A percentile compares a stretch with the other conserved stretches of the same genome.
These are phyloP conservation scores for Nesoenas mayeri DNA, from an alignment of 2,113 vertebrate species.

Conservation along the genomic window DNA sequence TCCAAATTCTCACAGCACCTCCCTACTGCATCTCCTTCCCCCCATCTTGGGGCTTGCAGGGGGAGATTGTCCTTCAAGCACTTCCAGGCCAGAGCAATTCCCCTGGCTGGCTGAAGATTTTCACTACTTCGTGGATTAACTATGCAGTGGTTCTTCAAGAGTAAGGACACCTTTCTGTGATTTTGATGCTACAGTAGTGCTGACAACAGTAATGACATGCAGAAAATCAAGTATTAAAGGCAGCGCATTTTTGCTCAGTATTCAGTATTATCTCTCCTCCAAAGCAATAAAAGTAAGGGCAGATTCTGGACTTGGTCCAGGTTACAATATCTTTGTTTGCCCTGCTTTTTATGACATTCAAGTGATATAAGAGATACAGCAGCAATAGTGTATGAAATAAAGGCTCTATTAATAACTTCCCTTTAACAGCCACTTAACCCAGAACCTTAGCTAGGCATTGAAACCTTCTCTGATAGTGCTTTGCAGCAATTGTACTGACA, in stretches of 20 bases:
- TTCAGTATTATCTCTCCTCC: neutral
- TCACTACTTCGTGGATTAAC: neutral
- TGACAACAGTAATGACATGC: neutral
- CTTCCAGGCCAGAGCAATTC: neutral
- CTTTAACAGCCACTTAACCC: slow-evolving; percentile 29
- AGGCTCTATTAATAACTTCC: slow-evolving; percentile 43
- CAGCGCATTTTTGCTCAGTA: neutral
- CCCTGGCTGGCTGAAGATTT: neutral
- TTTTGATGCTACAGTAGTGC: neutral
- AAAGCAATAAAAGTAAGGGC: neutral
- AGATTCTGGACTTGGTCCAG: neutral
- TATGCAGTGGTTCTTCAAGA: neutral
- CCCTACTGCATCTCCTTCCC: fast-evolving
- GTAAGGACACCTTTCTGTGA: neutral
- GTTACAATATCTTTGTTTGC: neutral
- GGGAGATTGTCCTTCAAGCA: neutral
- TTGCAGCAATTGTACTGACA: neutral
- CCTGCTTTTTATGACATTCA: neutral
- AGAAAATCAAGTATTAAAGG: neutral
- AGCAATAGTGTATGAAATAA: neutral
- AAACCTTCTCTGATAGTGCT: neutral
- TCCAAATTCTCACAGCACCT: neutral
- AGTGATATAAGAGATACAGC: neutral
- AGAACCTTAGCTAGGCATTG: neutral
- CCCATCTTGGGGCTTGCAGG: neutral